Base-by-base conservation (phyloP, 2,888 invertebrate species). In the Pachycephus smyrnensis region DNA sequence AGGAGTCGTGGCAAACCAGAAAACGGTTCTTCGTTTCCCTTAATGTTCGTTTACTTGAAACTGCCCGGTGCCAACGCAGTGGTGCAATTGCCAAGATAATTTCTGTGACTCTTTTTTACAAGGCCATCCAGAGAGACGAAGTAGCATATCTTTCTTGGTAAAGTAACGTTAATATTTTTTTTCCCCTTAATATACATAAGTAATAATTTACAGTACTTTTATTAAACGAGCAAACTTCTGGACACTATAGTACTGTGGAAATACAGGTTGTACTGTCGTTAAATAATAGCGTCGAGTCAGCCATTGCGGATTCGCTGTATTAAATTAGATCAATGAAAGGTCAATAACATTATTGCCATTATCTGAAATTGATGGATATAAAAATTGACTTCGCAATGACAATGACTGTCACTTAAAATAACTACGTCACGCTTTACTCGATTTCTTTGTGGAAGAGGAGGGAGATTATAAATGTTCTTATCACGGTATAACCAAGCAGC, bases 21-120 rank as follows among this genome's bases (percentile, higher is more conserved):
- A 55, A 55, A 23, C 23, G 55, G 55, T 55, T 23, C 55, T 55
- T 55, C 55, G 55, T 23, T 55, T 55, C 77, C 77, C 77, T 78
- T 84, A 82, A 81, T 77, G 76, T 73, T 71, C 74, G 33, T 73
- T 35, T 71, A 78, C 75, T 77, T 79, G 80, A 79, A 83, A 84
- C 81, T 84, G 79, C 83, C 73, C 55, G 31, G 68, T 36, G 76
- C 79, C 76, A 76, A 33, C 74, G 77, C 73, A 68, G 76, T 75
- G 78, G 23, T 78, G 81, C 73, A 84, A 85, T 82, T 80, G 78
- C 76, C 79, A 76, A 81, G 81, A 84, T 83, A 81, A 83, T 82
- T 83, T 78, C 55, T 23, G 23, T 55, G 55, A 55, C 15, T 55
- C 23, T 9, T 23, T 23, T 23, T 23, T 23, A 9, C 55, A 23